Conservation (phyloP, 2,888 invertebrate genomes). For the Catocala sponsa region DNA sequence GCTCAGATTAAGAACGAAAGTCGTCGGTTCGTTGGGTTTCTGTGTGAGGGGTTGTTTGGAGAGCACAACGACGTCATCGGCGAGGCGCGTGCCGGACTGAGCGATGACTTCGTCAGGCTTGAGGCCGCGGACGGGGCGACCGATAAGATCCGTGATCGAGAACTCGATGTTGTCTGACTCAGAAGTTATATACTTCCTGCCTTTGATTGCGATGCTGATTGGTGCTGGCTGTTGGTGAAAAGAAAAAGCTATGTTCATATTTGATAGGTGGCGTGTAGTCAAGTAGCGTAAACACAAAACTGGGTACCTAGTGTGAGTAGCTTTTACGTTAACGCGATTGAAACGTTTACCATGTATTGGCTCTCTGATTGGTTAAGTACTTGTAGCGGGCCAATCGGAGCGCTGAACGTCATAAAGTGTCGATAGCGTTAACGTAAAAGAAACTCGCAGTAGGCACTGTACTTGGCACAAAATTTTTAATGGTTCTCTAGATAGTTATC, state of each 20-base stretch:
- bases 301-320: no score
- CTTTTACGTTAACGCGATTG: no score
- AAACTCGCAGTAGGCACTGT: no score
- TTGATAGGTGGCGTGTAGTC: no score
- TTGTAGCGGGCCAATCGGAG: no score
- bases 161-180: slow-evolving; percentile 92
- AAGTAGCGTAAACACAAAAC: no score
- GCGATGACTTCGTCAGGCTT: slow-evolving; percentile 91
- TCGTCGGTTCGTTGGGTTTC: slow-evolving; percentile 88
- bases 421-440: no score
- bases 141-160: slow-evolving; percentile 92
- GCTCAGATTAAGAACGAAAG: slow-evolving; percentile 93
- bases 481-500: no score
- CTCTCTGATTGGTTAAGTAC: no score
- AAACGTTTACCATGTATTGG: no score
- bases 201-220: slow-evolving; percentile 93
- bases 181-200: slow-evolving; percentile 92
- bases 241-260: neutral
- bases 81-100: slow-evolving; percentile 92
- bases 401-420: no score
- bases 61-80: slow-evolving; percentile 92
- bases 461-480: no score
- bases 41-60: slow-evolving; percentile 89
- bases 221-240: slow-evolving; percentile 90
- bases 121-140: slow-evolving; percentile 90